phyloP scores from a whole-genome alignment of 1,140 invertebrate species.

The Neodiprion fabricii region DNA sequence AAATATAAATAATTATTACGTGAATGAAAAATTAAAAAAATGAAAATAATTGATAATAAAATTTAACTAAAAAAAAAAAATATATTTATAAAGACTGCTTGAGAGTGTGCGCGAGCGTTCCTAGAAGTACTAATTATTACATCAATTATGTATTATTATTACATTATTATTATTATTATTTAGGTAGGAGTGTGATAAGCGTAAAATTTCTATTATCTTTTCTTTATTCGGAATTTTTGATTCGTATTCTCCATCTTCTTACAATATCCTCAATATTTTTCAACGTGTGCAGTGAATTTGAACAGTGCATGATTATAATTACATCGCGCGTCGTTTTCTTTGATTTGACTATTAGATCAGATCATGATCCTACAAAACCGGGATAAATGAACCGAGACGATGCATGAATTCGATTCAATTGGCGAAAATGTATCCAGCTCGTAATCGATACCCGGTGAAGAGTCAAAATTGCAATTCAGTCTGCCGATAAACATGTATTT shows the following conservation, averaged over 20 bases:
- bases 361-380: not conserved
- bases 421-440: not conserved
- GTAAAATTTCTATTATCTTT: conserved; percentile 39
- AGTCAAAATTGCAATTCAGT: not conserved
- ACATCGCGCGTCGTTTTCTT: too few species aligned
- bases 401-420: not conserved
- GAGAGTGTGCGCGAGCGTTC: conserved; percentile 52
- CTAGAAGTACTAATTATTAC: conserved; percentile 34
- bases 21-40: conserved; percentile 21
- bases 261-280: conserved; percentile 17
- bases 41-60: conserved; percentile 15
- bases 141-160: not conserved
- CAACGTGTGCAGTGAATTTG: not conserved
- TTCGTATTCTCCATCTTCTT: not conserved
- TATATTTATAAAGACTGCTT: conserved; percentile 62
- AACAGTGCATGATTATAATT: not conserved
- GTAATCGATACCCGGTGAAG: not conserved
- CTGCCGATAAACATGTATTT: not conserved
- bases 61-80: conserved; percentile 14
- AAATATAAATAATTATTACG: not conserved
- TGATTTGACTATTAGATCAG: too few species aligned
- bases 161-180: not conserved
- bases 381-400: not conserved
- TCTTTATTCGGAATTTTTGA: conserved; percentile 31
- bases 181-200: conserved; percentile 5